Evolutionary conservation across 2,797 vertebrate species (phyloP), one percentile per base, ranked within the genome.

Genomic region (Pipistrellus nathusii): DNA sequence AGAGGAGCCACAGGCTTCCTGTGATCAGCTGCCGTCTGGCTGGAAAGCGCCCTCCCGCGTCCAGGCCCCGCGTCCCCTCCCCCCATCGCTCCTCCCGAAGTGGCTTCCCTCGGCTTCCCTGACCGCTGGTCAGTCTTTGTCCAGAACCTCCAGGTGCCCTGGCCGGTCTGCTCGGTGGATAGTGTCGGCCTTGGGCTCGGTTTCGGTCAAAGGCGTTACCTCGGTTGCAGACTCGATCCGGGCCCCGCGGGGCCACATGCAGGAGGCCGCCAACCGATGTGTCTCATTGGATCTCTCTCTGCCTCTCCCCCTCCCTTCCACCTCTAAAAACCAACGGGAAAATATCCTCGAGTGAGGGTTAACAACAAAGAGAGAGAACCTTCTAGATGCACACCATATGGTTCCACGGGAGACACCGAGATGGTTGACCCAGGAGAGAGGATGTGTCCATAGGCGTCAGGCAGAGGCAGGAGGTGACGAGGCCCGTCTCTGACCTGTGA

Each of bases 21-120:
- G 25, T 8, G 8, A 7, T 18, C 3, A 0, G 1, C 6, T 12
- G 38, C 17, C 25, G 57, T 17, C 25, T 5, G 38, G 62, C 68
- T 23, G 68, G 64, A 57, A 25, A 5, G 30, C 1, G 0, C 9
- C n/a, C n/a, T 73, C 68, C 46, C 32, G 55, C 69, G 72, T 46
- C 77, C 17, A 0, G 20, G 20, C 13, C 30, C 46, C 53, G 27
- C 7, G 14, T 1, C n/a, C 38, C 66, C 51, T 5, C 85, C 46
- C 64, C 57, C 64, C 27, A 14, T 21, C 23, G 13, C 69, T 55
- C 12, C 27, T 18, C 53, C 64, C 27, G 1, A 2, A 12, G 44
- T 8, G 41, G n/a, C 64, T 27, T 20, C 20, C 62, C 53, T 51
- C 11, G 14, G 14, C 27, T n/a, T 21, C 35, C 38, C 30, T 5